Evolutionary conservation across 2,888 invertebrate species (phyloP).

Genomic region (Anthoptus insignis): DNA sequence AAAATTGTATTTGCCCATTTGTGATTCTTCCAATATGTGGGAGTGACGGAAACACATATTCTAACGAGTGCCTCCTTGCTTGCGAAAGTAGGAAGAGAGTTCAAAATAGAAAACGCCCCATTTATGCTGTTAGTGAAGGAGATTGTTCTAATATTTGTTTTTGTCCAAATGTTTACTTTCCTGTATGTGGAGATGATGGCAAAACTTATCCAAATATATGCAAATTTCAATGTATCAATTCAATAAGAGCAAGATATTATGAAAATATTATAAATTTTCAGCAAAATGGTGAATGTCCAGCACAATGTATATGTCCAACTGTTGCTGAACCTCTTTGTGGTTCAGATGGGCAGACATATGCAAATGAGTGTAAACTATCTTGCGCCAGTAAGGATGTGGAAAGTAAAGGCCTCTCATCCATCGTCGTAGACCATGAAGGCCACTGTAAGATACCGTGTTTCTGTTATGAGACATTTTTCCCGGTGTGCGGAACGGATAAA

Average conservation of each 20-base stretch:
- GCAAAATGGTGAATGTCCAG: constrained; percentile 41
- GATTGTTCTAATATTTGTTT: constrained; percentile 41
- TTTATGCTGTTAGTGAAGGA: constrained; percentile 47
- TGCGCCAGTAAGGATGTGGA: constrained; percentile 44
- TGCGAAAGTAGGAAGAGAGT: too few species aligned
- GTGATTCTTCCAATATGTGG: constrained; percentile 47
- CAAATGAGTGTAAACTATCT: constrained; percentile 46
- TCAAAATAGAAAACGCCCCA: too few species aligned
- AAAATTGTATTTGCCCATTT: constrained; percentile 40
- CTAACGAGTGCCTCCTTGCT: constrained; percentile 34
- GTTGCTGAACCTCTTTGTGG: constrained; percentile 21
- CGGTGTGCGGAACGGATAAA: constrained; percentile 53
- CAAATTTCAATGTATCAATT: constrained; percentile 44
- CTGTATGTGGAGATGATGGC: constrained; percentile 45
- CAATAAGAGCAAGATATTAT: constrained; percentile 11
- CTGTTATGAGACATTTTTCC: neutral
- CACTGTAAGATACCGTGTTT: constrained; percentile 9
- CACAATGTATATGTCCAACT: neutral
- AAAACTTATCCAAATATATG: constrained; percentile 53
- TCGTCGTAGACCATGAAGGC: constrained; percentile 16
- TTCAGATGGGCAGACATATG: constrained; percentile 51
- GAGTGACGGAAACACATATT: constrained; percentile 47
- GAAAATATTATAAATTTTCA: constrained; percentile 15
- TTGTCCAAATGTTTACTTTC: constrained; percentile 21
- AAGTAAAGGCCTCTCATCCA: neutral